These are phyloP conservation scores for Maniola hyperantus DNA, from an alignment of 2,888 invertebrate genomes.

Conservation along the genomic window DNA sequence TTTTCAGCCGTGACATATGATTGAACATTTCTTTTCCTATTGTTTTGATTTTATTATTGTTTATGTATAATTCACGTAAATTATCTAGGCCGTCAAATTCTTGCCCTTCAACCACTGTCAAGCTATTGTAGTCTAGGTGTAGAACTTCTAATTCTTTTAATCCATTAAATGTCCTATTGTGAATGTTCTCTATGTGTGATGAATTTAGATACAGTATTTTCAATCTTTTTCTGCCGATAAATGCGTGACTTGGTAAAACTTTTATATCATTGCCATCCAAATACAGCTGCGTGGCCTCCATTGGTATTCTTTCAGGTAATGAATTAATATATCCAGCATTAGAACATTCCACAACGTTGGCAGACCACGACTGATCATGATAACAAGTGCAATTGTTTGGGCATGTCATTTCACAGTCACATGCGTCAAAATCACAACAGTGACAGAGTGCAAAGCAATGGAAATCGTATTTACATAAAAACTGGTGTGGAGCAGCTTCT, in stretches of 20 bases:
- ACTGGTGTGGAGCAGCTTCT: conserved; percentile 91
- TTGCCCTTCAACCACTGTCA: conserved; percentile 87
- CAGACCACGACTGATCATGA: conserved; percentile 93
- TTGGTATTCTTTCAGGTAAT: conserved; percentile 92
- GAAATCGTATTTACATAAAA: conserved; percentile 91
- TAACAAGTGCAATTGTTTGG: conserved; percentile 94
- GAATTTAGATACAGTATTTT: conserved; percentile 89
- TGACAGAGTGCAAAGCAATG: conserved; percentile 94
- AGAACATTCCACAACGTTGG: conserved; percentile 93
- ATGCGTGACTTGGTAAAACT: conserved; percentile 90
- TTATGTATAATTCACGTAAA: conserved; percentile 87
- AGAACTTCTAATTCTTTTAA: conserved; percentile 88
- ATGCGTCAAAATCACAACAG: conserved; percentile 95
- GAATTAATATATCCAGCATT: conserved; percentile 85
- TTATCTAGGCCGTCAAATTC: conserved; percentile 91
- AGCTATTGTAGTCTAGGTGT: conserved; percentile 88
- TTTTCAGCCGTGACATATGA: conserved; percentile 84
- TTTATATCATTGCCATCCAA: conserved; percentile 92
- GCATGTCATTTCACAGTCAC: conserved; percentile 96
- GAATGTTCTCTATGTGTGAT: conserved; percentile 89
- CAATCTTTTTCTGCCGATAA: conserved; percentile 91
- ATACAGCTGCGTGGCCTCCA: conserved; percentile 95
- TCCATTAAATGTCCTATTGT: conserved; percentile 93
- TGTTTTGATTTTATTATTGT: conserved; percentile 87
- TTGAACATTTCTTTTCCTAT: conserved; percentile 89